Evolutionary conservation across 1,140 invertebrate species (phyloP).

Genomic region (Neoseiulus cucumeris): DNA sequence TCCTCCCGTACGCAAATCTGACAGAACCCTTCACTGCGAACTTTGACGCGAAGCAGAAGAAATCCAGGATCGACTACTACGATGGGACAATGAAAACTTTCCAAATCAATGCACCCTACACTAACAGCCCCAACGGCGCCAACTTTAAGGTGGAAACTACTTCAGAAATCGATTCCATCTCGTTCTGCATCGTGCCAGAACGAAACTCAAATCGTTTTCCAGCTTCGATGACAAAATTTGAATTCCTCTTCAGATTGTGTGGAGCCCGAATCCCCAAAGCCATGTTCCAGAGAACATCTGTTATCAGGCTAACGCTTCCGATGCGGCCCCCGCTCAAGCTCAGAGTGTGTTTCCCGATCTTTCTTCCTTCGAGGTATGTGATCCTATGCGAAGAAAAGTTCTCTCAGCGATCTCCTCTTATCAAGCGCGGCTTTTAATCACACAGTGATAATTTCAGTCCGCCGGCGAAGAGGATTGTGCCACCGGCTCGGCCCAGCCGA

Average conservation of each 20-base stretch:
- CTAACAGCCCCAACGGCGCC: not conserved
- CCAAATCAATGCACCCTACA: not conserved
- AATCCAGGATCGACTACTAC: conserved; percentile 81
- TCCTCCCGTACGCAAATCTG: conserved; percentile 79
- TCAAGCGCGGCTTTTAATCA: not conserved
- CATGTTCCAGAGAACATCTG: conserved; percentile 33
- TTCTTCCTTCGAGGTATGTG: conserved; percentile 36
- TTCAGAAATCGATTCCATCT: not conserved
- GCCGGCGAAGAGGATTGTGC: not conserved
- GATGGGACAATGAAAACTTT: not conserved
- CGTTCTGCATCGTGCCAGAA: not conserved
- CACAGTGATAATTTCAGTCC: not conserved
- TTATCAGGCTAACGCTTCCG: conserved; percentile 59
- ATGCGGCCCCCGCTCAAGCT: conserved; percentile 36
- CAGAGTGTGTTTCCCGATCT: conserved; percentile 66
- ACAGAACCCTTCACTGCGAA: conserved; percentile 64
- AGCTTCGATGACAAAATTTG: not conserved
- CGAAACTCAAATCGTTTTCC: not conserved
- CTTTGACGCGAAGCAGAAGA: conserved; percentile 48
- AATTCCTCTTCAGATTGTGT: not conserved
- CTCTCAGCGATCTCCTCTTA: not conserved
- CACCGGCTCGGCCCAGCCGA: not conserved
- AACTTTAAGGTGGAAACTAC: not conserved
- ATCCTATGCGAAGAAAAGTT: not conserved
- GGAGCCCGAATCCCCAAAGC: not conserved